These are phyloP conservation scores for Jaculus jaculus DNA, from an alignment of 2,113 vertebrate genomes.

Conservation along the genomic window DNA sequence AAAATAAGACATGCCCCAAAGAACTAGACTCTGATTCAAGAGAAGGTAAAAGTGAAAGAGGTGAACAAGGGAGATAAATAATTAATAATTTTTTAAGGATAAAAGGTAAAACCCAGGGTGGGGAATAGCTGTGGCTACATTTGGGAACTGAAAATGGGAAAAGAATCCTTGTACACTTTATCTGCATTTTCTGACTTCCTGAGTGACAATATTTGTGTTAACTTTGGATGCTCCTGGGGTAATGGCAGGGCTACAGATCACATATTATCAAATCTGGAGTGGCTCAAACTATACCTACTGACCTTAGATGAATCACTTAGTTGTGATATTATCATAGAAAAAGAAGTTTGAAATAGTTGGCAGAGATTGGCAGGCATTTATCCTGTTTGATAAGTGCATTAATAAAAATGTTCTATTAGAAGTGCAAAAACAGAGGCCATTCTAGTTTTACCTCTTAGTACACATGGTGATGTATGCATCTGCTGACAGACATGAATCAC, in stretches of 20 bases:
- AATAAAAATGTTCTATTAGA: background rate
- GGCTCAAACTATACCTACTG: background rate
- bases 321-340: background rate
- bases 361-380: background rate
- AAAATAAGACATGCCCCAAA: conserved; percentile 57
- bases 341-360: background rate
- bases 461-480: background rate
- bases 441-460: background rate
- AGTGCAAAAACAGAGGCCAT: background rate
- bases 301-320: background rate
- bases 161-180: background rate
- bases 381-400: conserved; percentile 14
- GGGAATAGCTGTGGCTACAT: background rate
- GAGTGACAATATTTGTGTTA: background rate
- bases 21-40: background rate
- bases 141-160: background rate
- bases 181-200: background rate
- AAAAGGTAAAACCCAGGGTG: background rate
- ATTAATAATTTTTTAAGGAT: conserved; percentile 13
- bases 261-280: background rate
- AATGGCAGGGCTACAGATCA: background rate
- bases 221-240: background rate
- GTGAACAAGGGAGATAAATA: background rate
- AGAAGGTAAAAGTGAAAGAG: background rate
- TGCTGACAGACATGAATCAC: background rate